These are phyloP conservation scores for Drosophila acutilabella DNA, from an alignment of 2,888 invertebrate genomes.

Conservation along the genomic window DNA sequence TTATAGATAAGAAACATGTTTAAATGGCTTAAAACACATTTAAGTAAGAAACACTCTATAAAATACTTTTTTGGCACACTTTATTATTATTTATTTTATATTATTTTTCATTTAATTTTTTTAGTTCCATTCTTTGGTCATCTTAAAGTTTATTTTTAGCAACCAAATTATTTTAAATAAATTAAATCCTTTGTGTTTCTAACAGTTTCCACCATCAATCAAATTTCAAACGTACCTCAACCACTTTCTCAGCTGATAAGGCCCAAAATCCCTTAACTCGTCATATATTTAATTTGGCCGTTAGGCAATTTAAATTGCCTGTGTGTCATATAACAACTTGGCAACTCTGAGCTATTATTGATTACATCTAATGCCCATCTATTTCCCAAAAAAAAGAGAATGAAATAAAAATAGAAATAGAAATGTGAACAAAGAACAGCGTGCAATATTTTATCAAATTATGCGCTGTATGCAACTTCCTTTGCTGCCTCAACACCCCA, in stretches of 20 bases:
- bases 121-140: too few species aligned
- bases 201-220: too few species aligned
- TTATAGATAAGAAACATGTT: too few species aligned
- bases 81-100: too few species aligned
- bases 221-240: neutral
- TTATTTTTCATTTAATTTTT: too few species aligned
- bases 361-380: conserved; percentile 72
- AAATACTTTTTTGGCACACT: too few species aligned
- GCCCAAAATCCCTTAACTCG: conserved; percentile 4
- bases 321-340: neutral
- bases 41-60: too few species aligned
- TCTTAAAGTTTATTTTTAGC: too few species aligned
- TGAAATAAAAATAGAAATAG: neutral
- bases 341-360: conserved; percentile 57
- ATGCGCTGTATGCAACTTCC: conserved; percentile 73
- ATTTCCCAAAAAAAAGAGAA: conserved; percentile 2
- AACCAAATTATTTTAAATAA: too few species aligned
- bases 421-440: conserved; percentile 52
- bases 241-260: neutral
- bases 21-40: too few species aligned
- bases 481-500: conserved; percentile 67
- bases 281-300: conserved; percentile 20
- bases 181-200: too few species aligned
- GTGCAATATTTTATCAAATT: conserved; percentile 77
- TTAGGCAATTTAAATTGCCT: conserved; percentile 31